phyloP scores from a whole-genome alignment of 2,797 vertebrate species.

The Clamator glandarius region DNA sequence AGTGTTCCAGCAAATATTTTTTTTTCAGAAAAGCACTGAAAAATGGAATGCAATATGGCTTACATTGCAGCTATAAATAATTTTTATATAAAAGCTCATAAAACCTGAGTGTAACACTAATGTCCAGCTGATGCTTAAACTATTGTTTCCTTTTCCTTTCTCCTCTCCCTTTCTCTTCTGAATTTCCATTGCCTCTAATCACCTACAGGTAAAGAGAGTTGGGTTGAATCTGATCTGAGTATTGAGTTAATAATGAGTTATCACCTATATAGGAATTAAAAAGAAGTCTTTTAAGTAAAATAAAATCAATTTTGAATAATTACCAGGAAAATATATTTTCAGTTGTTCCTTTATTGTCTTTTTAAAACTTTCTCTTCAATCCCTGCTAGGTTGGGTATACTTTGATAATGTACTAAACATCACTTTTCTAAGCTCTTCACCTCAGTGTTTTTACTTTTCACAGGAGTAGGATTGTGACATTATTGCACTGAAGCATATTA shows the following conservation, averaged over 20 bases:
- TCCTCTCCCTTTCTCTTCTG: neutral
- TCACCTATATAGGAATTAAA: neutral
- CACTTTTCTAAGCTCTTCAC: neutral
- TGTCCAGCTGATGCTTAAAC: slow-evolving; percentile 56
- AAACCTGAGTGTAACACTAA: slow-evolving; percentile 62
- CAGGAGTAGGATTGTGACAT: neutral
- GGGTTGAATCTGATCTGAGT: neutral
- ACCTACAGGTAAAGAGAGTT: neutral
- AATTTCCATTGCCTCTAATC: slow-evolving; percentile 35
- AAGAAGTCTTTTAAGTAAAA: neutral
- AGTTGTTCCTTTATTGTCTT: neutral
- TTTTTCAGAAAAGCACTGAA: slow-evolving; percentile 67
- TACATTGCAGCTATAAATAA: slow-evolving; percentile 51
- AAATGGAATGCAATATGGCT: slow-evolving; percentile 61
- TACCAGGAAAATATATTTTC: neutral
- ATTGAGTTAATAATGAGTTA: neutral
- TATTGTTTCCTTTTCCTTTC: slow-evolving; percentile 2
- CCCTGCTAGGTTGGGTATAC: neutral
- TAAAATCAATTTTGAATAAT: neutral
- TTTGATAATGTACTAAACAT: neutral
- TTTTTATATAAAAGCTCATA: slow-evolving; percentile 20
- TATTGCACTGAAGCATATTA: neutral
- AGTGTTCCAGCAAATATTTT: slow-evolving; percentile 27
- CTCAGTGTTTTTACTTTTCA: neutral
- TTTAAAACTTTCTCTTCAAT: neutral